Conservation (phyloP, 1,140 invertebrate species). For the Pinna nobilis region DNA sequence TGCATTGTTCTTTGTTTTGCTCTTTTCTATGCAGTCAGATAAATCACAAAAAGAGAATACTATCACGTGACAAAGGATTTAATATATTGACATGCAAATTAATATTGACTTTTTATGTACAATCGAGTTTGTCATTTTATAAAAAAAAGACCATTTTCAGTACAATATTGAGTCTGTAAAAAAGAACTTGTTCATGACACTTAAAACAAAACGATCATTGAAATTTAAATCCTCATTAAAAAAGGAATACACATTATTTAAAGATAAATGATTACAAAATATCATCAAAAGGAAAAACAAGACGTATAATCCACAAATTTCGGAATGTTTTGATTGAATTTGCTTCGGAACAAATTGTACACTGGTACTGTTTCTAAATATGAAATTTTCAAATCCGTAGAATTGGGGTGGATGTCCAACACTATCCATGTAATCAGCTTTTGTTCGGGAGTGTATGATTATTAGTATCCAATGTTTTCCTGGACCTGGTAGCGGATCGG, state of each 20-base stretch:
- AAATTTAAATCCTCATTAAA: background rate
- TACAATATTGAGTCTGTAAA: too few species aligned
- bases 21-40: too few species aligned
- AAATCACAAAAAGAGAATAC: too few species aligned
- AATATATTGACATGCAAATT: too few species aligned
- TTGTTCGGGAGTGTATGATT: background rate
- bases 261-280: background rate
- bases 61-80: too few species aligned
- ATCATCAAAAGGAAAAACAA: background rate
- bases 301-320: constrained; percentile 13
- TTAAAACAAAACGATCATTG: background rate
- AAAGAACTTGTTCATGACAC: background rate
- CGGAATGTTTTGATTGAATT: background rate
- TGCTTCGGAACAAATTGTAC: background rate
- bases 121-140: too few species aligned
- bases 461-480: constrained; percentile 28
- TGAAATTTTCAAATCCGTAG: background rate
- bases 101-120: too few species aligned
- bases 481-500: background rate
- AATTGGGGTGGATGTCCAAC: background rate
- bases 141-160: too few species aligned
- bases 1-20: too few species aligned
- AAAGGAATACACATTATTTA: constrained; percentile 3
- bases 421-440: constrained; percentile 24
- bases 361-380: background rate